A percentile compares a stretch with the other conserved stretches of the same genome.
Conservation (phyloP, 2,888 invertebrate genomes). For the Tyria jacobaeae region DNA sequence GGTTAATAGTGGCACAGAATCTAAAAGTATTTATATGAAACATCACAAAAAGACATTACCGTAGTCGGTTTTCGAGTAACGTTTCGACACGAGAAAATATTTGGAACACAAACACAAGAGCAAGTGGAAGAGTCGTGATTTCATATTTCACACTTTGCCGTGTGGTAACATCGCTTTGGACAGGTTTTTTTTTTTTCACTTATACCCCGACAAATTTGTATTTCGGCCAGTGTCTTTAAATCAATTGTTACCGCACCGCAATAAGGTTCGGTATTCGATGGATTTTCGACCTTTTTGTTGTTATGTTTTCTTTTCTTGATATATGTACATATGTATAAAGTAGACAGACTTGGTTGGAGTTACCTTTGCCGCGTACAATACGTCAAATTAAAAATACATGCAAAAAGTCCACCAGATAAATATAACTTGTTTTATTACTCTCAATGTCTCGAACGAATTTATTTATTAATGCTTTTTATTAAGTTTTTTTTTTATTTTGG, state of each 20-base stretch:
- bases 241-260: constrained; percentile 40
- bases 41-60: constrained; percentile 66
- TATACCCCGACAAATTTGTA: constrained; percentile 53
- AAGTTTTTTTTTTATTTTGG: constrained; percentile 79
- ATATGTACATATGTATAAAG: constrained; percentile 38
- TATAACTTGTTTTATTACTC: constrained; percentile 69
- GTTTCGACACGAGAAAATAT: constrained; percentile 81
- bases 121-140: constrained; percentile 84
- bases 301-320: constrained; percentile 41
- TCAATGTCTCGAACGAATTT: constrained; percentile 71
- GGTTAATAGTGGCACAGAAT: constrained; percentile 65
- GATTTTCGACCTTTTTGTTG: constrained; percentile 32
- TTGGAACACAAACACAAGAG: constrained; percentile 82
- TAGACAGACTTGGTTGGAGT: constrained; percentile 50
- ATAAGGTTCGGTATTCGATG: constrained; percentile 44
- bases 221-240: constrained; percentile 34
- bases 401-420: constrained; percentile 71
- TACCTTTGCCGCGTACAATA: constrained; percentile 57
- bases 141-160: constrained; percentile 85
- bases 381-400: constrained; percentile 80
- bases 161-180: constrained; percentile 74
- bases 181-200: constrained; percentile 78
- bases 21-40: constrained; percentile 64
- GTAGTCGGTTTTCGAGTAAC: constrained; percentile 70
- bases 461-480: constrained; percentile 83